Conservation (phyloP, 2,113 vertebrate species). For the Calidris pygmaea region DNA sequence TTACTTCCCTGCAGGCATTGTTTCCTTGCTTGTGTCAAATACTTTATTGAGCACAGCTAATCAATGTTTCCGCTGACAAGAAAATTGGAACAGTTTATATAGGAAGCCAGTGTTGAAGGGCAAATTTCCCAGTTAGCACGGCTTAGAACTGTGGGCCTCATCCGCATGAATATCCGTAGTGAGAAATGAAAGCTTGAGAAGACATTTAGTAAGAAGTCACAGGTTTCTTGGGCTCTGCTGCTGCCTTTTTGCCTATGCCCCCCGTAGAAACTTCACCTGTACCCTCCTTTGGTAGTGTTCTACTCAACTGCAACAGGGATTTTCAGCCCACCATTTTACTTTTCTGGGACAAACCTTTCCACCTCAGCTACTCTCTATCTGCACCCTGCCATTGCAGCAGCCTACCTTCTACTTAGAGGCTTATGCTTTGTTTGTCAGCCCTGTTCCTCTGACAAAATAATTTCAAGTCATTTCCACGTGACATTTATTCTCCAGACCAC, state of each 20-base stretch:
- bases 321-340: neutral
- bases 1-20: constrained; percentile 53
- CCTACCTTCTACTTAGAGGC: neutral
- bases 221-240: neutral
- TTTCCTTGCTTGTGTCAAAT: constrained; percentile 69
- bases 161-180: neutral
- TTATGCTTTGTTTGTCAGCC: neutral
- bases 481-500: neutral
- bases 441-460: neutral
- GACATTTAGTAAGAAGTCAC: neutral
- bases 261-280: neutral
- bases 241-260: neutral
- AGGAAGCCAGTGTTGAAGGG: constrained; percentile 26
- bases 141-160: neutral
- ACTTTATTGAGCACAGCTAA: constrained; percentile 66
- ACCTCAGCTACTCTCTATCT: neutral
- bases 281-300: neutral
- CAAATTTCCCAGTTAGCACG: constrained; percentile 34
- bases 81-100: constrained; percentile 52
- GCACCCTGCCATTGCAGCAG: neutral
- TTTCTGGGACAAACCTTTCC: neutral
- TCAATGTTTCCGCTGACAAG: constrained; percentile 62
- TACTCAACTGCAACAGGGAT: neutral
- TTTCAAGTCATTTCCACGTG: neutral
- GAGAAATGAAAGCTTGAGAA: neutral